These are phyloP conservation scores for Drosophila algonquin DNA, from an alignment of 2,888 invertebrate genomes.

Conservation along the genomic window DNA sequence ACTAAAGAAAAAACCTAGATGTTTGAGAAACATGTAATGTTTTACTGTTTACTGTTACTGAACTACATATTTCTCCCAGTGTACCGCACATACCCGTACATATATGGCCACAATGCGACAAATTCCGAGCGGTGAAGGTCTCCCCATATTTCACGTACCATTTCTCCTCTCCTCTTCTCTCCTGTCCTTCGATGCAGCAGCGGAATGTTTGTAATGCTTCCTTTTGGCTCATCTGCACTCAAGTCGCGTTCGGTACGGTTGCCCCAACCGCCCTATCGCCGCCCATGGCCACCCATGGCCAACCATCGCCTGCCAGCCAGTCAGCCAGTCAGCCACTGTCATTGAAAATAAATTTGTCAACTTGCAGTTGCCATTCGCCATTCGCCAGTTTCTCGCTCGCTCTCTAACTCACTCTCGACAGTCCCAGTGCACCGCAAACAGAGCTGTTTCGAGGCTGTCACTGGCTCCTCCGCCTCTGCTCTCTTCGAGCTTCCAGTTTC, in stretches of 20 bases:
- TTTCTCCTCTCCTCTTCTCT: background rate
- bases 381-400: too few relatives aligned
- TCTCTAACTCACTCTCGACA: conserved; percentile 1
- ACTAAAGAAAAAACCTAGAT: background rate
- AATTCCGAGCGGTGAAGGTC: conserved; percentile 19
- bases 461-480: conserved; percentile 15
- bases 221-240: conserved; percentile 54
- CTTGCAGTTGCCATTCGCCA: conserved; percentile 62
- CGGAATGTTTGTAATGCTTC: conserved; percentile 29
- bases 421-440: conserved; percentile 26
- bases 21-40: background rate
- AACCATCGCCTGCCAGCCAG: background rate
- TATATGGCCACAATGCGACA: conserved; percentile 44
- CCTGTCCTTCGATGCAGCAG: background rate
- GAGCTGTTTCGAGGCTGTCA: conserved; percentile 20
- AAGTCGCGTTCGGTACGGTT: conserved; percentile 56
- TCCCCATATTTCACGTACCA: conserved; percentile 14
- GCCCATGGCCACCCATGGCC: background rate
- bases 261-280: background rate
- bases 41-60: background rate
- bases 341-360: conserved; percentile 80
- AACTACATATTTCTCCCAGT: conserved; percentile 22
- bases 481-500: background rate
- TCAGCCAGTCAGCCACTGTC: conserved; percentile 34
- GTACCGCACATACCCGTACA: conserved; percentile 6